Evolutionary conservation across 2,888 invertebrate genomes (phyloP), one percentile per base, ranked within the genome.

Genomic region (Mechanitis mazaeus): DNA sequence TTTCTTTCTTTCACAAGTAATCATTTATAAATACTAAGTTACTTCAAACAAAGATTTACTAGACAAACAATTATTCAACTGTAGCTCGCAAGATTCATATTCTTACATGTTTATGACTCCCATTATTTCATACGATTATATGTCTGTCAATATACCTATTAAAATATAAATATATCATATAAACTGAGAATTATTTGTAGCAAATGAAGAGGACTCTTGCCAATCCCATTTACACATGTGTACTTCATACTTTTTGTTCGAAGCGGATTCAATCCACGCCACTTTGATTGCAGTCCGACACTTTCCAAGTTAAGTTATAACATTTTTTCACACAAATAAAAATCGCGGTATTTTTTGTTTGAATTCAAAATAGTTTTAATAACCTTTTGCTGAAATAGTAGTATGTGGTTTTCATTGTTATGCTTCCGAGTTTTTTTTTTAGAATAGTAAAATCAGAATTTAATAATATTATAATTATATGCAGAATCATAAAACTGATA

Each of bases 241-340:
- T 56, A 45, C 45, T 56, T 45, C 47, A 45, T 54, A 31, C 61
- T 61, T 58, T 54, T 61, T 57, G 57, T 58, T 61, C 45, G 31
- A 42, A 55, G 33, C 50, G 55, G 47, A 61, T 55, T 61, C 54
- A 58, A 61, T 57, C 54, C 46, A 35, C 55, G 38, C 45, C 57
- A 31, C 45, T 50, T 58, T 54, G 57, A 58, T 55, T 45, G 54
- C 28, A 35, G 54, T 54, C 38, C 55, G 46, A 47, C 54, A 45
- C 59, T 59, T 59, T 54, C 46, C 33, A 54, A 47, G 56, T 28
- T 20, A 38, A 55, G 20, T 55, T 55, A 33, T 33, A 11, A 55
- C 35, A 42, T 20, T 35, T 33, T 20, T 55, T 55, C 55, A 55
- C 38, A 20, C 33, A 56, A 61, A 61, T 59, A 64, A 50, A 64